Base-by-base conservation (phyloP, 1,140 invertebrate genomes). In the Probaryconus sp. region DNA sequence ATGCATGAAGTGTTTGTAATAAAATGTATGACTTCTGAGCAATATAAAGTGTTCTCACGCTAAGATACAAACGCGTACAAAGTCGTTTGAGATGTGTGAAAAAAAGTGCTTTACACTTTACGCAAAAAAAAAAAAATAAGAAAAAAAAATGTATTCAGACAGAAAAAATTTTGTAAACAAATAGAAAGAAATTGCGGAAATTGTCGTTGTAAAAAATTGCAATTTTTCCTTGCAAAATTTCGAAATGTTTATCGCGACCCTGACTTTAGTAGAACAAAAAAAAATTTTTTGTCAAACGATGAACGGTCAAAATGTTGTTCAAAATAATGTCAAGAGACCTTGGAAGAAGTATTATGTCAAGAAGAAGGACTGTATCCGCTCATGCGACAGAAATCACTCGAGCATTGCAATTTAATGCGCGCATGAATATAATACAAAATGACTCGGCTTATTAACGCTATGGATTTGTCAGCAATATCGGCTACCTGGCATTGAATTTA, bases 361-460 rank as follows among this genome's bases (percentile, higher is more conserved):
- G 37, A 69, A 67, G 64, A 74, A 75, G 61, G 55, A 65, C 61
- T 18, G 30, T 47, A 64, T 65, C 56, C 53, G 40, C 35, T 74
- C 53, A 78, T 76, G 61, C 58, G 58, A 72, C 58, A 61, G 48
- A 56, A 76, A 47, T 69, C 76, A 76, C 45, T 71, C 67, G 50
- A 76, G 68, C 72, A 78, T 78, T 68, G 37, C 72, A 37, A 33
- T 24, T 51, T 53, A 76, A 76, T 70, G 61, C 67, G 61, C 42
- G 43, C 67, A 68, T 71, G 56, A 67, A 63, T 71, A 76, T 71
- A 63, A 71, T 68, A 68, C 65, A 61, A 61, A 70, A 76, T 38
- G 55, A 61, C 47, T 76, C 38, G 1, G 40, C 61, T 76, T 70
- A 67, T 76, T 76, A 70, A 61, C 40, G 55, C 26, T 10, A 24